Evolutionary conservation across 1,140 invertebrate genomes (phyloP).

Genomic region (Panagrolaimus sp.): DNA sequence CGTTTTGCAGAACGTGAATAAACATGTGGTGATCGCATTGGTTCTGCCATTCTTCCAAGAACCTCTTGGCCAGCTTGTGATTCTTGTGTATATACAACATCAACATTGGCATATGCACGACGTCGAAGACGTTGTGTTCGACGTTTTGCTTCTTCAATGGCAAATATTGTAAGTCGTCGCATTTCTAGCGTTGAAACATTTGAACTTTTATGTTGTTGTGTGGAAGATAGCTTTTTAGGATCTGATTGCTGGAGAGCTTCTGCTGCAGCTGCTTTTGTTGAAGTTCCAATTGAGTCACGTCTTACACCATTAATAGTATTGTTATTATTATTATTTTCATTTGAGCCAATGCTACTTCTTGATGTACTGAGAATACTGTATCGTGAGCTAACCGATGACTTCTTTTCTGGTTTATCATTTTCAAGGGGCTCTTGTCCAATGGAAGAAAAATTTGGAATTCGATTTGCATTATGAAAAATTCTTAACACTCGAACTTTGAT

Average conservation of each 20-base stretch:
- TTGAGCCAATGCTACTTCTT: slow-evolving; percentile 25
- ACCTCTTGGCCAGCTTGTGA: slow-evolving; percentile 21
- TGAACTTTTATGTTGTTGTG: slow-evolving; percentile 6
- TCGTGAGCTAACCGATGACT: slow-evolving; percentile 30
- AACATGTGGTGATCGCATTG: slow-evolving; percentile 37
- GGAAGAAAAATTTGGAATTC: slow-evolving; percentile 36
- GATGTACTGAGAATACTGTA: slow-evolving; percentile 30
- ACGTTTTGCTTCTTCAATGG: slow-evolving; percentile 26
- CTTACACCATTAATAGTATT: too few species aligned
- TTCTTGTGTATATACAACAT: slow-evolving; percentile 26
- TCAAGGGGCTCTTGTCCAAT: slow-evolving; percentile 1
- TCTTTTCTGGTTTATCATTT: slow-evolving; percentile 22
- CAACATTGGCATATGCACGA: slow-evolving; percentile 24
- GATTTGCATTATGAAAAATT: slow-evolving; percentile 34
- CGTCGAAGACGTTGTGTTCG: neutral
- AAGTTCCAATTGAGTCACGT: neutral
- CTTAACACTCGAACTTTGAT: slow-evolving; percentile 39
- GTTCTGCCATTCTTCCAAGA: slow-evolving; percentile 41
- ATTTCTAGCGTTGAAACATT: slow-evolving; percentile 4
- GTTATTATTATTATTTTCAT: neutral
- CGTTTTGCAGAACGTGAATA: slow-evolving; percentile 24
- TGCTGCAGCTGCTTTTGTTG: neutral
- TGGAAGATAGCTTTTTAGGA: neutral
- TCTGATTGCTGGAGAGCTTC: too few species aligned
- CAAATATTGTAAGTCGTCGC: slow-evolving; percentile 31